Evolutionary conservation across 2,113 vertebrate genomes (phyloP).

Genomic region (Ageneiosus marmoratus): DNA sequence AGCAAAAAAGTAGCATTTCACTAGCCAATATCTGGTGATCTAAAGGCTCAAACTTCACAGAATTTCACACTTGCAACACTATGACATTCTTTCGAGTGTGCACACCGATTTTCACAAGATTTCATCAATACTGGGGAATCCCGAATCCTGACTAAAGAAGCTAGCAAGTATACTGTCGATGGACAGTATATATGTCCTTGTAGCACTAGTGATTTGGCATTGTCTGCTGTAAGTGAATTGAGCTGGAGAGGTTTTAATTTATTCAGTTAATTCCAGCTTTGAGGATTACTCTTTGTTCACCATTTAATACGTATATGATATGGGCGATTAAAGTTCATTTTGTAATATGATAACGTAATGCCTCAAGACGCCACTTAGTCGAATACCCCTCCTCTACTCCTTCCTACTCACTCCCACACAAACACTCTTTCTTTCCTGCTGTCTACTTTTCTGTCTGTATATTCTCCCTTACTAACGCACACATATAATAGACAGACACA

Average conservation of each 20-base stretch:
- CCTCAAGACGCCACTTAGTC: slow-evolving; percentile 39
- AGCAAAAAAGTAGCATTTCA: too few relatives aligned
- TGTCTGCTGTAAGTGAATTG: slow-evolving; percentile 31
- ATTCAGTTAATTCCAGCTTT: slow-evolving; percentile 38
- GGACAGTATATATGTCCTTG: not conserved
- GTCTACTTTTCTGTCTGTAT: slow-evolving; percentile 29
- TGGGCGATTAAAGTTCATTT: slow-evolving; percentile 42
- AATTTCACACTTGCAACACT: too few relatives aligned
- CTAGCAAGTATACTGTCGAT: too few relatives aligned
- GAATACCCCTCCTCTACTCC: slow-evolving; percentile 24
- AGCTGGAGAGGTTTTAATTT: slow-evolving; percentile 40
- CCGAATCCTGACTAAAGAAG: not conserved
- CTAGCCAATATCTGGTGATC: too few relatives aligned
- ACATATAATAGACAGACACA: slow-evolving; percentile 3
- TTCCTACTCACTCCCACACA: slow-evolving; percentile 28
- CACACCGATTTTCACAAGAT: too few relatives aligned
- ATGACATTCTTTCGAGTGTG: too few relatives aligned
- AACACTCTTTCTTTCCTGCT: slow-evolving; percentile 28
- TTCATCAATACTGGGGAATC: too few relatives aligned
- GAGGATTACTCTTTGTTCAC: slow-evolving; percentile 26
- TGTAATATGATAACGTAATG: slow-evolving; percentile 28
- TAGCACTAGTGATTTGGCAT: not conserved
- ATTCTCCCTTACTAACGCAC: slow-evolving; percentile 12
- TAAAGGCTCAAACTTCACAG: too few relatives aligned
- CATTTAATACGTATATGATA: slow-evolving; percentile 42